Evolutionary conservation across 2,113 vertebrate genomes (phyloP).

Genomic region (Murina feae): DNA sequence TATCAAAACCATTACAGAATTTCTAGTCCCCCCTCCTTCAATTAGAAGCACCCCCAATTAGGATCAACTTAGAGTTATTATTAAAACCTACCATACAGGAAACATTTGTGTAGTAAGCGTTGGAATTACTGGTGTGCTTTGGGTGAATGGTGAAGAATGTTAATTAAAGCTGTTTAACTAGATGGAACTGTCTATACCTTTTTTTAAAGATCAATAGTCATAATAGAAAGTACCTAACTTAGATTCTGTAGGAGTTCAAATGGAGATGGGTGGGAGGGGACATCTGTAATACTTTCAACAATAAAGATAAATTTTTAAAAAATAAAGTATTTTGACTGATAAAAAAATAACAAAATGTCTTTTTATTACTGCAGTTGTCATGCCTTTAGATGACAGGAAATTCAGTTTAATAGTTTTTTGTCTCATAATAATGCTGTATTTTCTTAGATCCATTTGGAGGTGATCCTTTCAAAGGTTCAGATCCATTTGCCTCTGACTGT

Average conservation of each 20-base stretch:
- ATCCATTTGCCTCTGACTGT: slow-evolving; percentile 94
- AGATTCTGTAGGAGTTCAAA: background rate
- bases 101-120: background rate
- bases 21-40: background rate
- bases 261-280: no score
- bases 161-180: slow-evolving; percentile 2
- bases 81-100: background rate
- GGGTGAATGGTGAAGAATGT: background rate
- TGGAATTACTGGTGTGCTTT: slow-evolving; percentile 6
- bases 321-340: no score
- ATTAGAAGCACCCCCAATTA: background rate
- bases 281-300: no score
- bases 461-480: slow-evolving; percentile 97
- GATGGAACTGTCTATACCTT: background rate
- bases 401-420: background rate
- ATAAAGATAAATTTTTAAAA: no score
- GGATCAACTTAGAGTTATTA: background rate
- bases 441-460: slow-evolving; percentile 92
- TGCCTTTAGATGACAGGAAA: background rate
- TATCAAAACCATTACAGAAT: slow-evolving; percentile 8
- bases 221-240: slow-evolving; percentile 17
- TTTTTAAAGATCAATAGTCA: background rate
- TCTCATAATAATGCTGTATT: slow-evolving; percentile 18
- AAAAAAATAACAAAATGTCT: background rate
- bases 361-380: background rate